Evolutionary conservation across 2,797 vertebrate genomes (phyloP).

Genomic region (Phrynocephalus guinanensis): DNA sequence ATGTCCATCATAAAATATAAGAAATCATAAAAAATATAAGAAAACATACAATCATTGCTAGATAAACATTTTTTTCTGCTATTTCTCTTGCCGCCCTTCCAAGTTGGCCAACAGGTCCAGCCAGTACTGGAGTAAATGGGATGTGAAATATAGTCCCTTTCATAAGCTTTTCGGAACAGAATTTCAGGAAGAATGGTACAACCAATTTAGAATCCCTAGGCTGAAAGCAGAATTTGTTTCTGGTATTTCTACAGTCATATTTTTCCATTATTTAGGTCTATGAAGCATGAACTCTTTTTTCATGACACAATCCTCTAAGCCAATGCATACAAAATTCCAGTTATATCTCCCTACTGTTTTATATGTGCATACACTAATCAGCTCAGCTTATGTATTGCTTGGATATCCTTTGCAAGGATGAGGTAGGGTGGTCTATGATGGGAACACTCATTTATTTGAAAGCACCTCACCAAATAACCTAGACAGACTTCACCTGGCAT

Average conservation of each 20-base stretch:
- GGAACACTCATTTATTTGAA: no score
- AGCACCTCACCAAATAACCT: no score
- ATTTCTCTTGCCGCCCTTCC: background rate
- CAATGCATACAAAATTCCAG: background rate
- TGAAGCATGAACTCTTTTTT: background rate
- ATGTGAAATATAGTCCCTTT: background rate
- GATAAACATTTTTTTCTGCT: background rate
- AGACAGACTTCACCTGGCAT: background rate
- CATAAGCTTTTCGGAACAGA: slow-evolving; percentile 7
- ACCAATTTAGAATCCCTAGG: background rate
- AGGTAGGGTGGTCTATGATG: background rate
- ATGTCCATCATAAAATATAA: slow-evolving; percentile 36
- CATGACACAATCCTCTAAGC: background rate
- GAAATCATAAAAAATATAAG: slow-evolving; percentile 34
- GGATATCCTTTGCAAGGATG: background rate
- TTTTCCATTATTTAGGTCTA: slow-evolving; percentile 12
- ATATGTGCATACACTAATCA: background rate
- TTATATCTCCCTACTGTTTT: background rate
- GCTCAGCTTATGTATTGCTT: background rate
- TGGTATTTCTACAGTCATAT: background rate
- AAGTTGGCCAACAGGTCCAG: background rate
- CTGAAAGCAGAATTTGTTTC: slow-evolving; percentile 10
- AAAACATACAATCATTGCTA: slow-evolving; percentile 15
- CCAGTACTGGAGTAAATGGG: background rate
- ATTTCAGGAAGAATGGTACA: background rate